phyloP scores from a whole-genome alignment of 1,140 invertebrate genomes.

The Maconellicoccus hirsutus region DNA sequence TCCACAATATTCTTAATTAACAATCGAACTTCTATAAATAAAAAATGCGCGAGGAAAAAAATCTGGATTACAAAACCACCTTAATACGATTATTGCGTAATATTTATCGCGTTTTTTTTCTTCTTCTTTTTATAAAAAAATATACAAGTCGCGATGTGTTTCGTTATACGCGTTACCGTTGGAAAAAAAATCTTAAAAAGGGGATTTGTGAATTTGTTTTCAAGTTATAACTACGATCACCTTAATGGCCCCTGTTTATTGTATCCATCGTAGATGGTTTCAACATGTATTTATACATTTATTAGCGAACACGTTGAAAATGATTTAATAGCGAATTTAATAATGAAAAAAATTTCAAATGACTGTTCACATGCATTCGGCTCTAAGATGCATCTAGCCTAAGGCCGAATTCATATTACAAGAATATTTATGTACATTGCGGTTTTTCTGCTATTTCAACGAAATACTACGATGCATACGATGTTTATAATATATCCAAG shows the following conservation, averaged over 20 bases:
- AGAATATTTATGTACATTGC: too few species aligned
- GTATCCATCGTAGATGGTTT: background rate
- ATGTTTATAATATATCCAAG: too few species aligned
- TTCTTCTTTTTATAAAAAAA: conserved; percentile 11
- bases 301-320: background rate
- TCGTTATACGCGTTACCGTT: background rate
- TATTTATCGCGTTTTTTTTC: conserved; percentile 8
- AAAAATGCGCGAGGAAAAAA: background rate
- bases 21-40: conserved; percentile 17
- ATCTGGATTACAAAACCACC: conserved; percentile 1
- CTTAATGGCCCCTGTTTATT: conserved; percentile 8
- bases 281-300: background rate
- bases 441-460: too few species aligned
- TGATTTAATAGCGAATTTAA: background rate
- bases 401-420: too few species aligned
- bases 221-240: background rate
- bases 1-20: conserved; percentile 21
- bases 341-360: background rate
- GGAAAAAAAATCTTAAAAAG: background rate
- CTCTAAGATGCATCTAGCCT: too few species aligned
- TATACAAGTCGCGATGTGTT: background rate
- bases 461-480: too few species aligned
- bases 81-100: conserved; percentile 9
- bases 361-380: background rate
- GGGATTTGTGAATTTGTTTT: background rate